These are phyloP conservation scores for Lucilia sericata DNA, from an alignment of 1,140 invertebrate species.

Conservation along the genomic window DNA sequence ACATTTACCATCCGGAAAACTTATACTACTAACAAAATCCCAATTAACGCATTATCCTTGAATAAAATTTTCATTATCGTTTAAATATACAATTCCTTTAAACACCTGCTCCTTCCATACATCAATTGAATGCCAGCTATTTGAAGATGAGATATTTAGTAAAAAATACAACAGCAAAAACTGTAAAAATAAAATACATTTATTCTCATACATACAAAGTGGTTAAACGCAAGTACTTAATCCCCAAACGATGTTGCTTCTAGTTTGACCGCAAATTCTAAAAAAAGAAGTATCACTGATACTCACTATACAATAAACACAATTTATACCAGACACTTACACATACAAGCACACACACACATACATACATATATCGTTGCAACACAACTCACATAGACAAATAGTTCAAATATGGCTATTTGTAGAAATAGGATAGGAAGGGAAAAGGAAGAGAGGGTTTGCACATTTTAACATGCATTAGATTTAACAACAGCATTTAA, in stretches of 20 bases:
- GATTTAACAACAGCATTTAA: slow-evolving; percentile 17
- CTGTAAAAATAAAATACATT: not conserved
- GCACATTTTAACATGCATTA: slow-evolving; percentile 16
- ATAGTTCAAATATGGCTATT: not conserved
- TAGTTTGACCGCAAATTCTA: slow-evolving; percentile 34
- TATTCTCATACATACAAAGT: slow-evolving; percentile 26
- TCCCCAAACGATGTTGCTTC: slow-evolving; percentile 35
- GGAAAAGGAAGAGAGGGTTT: not conserved
- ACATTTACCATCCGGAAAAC: too few species aligned
- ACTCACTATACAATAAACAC: slow-evolving; percentile 8
- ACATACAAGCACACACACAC: not conserved
- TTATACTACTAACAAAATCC: too few species aligned
- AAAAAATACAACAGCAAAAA: not conserved
- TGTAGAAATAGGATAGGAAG: not conserved
- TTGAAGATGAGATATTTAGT: slow-evolving; percentile 5
- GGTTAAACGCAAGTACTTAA: slow-evolving; percentile 39
- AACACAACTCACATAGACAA: not conserved
- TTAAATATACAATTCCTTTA: not conserved
- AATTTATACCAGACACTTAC: slow-evolving; percentile 8
- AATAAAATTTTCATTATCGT: not conserved
- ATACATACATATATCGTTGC: not conserved
- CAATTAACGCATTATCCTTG: too few species aligned
- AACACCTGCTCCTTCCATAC: not conserved
- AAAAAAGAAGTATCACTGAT: slow-evolving; percentile 9
- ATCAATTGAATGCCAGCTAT: slow-evolving; percentile 9